These are phyloP conservation scores for Gymnarchus niloticus DNA, from an alignment of 2,113 vertebrate species.

Conservation along the genomic window DNA sequence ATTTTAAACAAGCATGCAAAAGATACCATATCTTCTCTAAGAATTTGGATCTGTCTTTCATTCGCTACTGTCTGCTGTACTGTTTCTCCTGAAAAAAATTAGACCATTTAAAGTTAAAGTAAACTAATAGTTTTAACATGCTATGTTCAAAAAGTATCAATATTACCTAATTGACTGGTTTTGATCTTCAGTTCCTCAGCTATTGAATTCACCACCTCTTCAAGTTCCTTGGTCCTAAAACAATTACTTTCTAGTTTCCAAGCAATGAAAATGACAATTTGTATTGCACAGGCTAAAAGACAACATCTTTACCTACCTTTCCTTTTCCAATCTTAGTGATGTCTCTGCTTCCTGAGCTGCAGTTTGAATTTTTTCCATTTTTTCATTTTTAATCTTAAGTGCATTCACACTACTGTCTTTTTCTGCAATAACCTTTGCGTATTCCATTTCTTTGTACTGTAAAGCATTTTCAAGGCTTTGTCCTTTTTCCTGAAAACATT, in stretches of 20 bases:
- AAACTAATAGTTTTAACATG: neutral
- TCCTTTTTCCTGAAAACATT: conserved; percentile 55
- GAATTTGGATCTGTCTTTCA: conserved; percentile 66
- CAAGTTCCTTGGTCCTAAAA: conserved; percentile 50
- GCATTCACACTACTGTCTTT: conserved; percentile 68
- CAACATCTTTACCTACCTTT: conserved; percentile 58
- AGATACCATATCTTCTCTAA: conserved; percentile 58
- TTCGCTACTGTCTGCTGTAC: conserved; percentile 59
- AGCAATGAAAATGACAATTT: conserved; percentile 23
- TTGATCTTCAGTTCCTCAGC: conserved; percentile 47
- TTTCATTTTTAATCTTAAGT: conserved; percentile 58
- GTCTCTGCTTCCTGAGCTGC: conserved; percentile 57
- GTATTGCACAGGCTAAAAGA: neutral
- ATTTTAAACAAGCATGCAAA: conserved; percentile 1
- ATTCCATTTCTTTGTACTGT: conserved; percentile 55
- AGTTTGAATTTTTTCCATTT: conserved; percentile 57
- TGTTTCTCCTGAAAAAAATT: conserved; percentile 63
- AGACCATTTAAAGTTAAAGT: conserved; percentile 9
- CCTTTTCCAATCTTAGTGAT: conserved; percentile 61
- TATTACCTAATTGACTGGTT: conserved; percentile 47
- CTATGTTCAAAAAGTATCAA: conserved; percentile 1
- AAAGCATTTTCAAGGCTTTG: conserved; percentile 60
- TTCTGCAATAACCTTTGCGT: conserved; percentile 60
- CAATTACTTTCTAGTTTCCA: neutral
- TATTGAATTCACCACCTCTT: conserved; percentile 38